These are phyloP conservation scores for Cyphomyrmex costatus DNA, from an alignment of 1,140 invertebrate genomes.

Conservation along the genomic window DNA sequence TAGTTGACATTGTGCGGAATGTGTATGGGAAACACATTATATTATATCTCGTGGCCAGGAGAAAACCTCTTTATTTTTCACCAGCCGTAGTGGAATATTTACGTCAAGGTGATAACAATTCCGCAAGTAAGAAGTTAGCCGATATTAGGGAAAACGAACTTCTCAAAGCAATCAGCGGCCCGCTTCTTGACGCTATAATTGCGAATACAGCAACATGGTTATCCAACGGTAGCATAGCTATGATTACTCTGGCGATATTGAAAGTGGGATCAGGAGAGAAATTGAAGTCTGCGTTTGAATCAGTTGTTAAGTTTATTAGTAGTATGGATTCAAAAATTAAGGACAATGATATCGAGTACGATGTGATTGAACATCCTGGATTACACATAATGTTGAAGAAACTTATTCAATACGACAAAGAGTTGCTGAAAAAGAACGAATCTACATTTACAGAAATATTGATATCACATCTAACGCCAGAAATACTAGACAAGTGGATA, in stretches of 20 bases:
- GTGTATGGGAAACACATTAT: slow-evolving; percentile 92
- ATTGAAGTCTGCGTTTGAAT: slow-evolving; percentile 82
- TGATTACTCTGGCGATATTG: slow-evolving; percentile 91
- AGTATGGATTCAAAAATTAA: slow-evolving; percentile 83
- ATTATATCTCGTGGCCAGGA: slow-evolving; percentile 94
- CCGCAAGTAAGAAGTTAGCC: slow-evolving; percentile 93
- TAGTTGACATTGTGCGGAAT: slow-evolving; percentile 91
- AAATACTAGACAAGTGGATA: slow-evolving; percentile 87
- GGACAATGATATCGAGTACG: slow-evolving; percentile 85
- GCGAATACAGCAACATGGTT: slow-evolving; percentile 90
- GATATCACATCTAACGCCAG: slow-evolving; percentile 80
- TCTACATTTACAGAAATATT: slow-evolving; percentile 86
- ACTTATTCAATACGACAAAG: slow-evolving; percentile 90
- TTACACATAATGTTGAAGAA: slow-evolving; percentile 94
- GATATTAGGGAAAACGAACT: slow-evolving; percentile 92
- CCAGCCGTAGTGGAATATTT: slow-evolving; percentile 91
- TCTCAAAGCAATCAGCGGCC: slow-evolving; percentile 89
- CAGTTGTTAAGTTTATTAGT: slow-evolving; percentile 85
- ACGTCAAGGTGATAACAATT: slow-evolving; percentile 90
- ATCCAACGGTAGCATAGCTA: slow-evolving; percentile 89
- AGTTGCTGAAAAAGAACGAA: slow-evolving; percentile 78
- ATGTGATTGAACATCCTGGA: slow-evolving; percentile 93
- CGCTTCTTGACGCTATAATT: slow-evolving; percentile 89
- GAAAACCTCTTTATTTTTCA: slow-evolving; percentile 92
- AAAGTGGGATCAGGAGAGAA: slow-evolving; percentile 86